Base-by-base conservation (phyloP, 2,113 vertebrate genomes). In the Mobula hypostoma region DNA sequence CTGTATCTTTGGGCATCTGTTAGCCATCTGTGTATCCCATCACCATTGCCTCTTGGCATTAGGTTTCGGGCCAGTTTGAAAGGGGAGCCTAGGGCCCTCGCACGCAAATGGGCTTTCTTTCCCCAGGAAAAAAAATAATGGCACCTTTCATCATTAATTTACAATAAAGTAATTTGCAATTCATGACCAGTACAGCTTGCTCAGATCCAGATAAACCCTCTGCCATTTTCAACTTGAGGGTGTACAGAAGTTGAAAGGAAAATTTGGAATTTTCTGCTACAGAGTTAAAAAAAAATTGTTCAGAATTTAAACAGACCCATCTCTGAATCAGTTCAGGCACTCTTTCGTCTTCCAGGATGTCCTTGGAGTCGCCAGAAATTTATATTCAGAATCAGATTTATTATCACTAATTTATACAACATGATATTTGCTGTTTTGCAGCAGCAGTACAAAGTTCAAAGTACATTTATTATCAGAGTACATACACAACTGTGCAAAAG, bases 1-100 rank as follows among this genome's bases (percentile, higher is more conserved):
- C 66, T 29, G 21, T 90, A 61, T 90, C 58, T 66, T 66, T 32
- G 68, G 66, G 24, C 21, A 72, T 93, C 36, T 76, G 91, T 27
- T 74, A 11, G 4, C 91, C 91, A 93, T 93, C 91, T 93, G 91
- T 74, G 48, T 19, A 93, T 93, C 21, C 17, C 40, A 93, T 93
- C 91, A 27, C 21, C 12, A 2, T 70, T 29, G 91, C 4, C 68
- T 12, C 70, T 56, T 70, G 70, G 91, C 68, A 56, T 93, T 36
- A 48, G 70, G 70, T 56, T 74, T 76, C 91, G 3, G 24, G 7
- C 70, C 36, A 27, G 68, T 72, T 36, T 27, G 3, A n/a, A 93
- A 93, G 70, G 7, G 21, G n/a, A 74, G 32, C 36, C 32, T 24
- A 0, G 21, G 68, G 70, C 48, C 36, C 83, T 40, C 61, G 82